Evolutionary conservation across 2,888 invertebrate genomes (phyloP).

Genomic region (Acanthosepion pharaonis): DNA sequence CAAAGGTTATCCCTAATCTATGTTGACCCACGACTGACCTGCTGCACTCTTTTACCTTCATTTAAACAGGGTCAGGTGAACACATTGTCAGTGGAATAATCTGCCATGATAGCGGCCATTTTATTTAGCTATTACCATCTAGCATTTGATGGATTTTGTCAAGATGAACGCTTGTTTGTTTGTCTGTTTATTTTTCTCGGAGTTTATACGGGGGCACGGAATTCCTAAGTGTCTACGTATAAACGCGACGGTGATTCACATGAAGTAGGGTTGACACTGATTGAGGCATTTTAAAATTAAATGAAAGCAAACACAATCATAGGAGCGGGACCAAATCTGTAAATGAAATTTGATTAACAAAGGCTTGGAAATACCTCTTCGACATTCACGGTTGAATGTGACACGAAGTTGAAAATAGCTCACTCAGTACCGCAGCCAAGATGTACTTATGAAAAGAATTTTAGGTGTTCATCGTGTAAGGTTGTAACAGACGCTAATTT

Average conservation of each 20-base stretch:
- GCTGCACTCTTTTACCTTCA: conserved; percentile 6
- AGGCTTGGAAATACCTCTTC: no score
- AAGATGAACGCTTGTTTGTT: not conserved
- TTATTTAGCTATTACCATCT: not conserved
- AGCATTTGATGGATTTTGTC: not conserved
- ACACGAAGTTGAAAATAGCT: no score
- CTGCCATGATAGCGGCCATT: no score
- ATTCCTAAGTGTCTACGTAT: not conserved
- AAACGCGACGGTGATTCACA: not conserved
- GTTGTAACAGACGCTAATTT: no score
- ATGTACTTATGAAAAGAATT: no score
- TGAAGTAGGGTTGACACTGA: not conserved
- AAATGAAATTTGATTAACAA: no score
- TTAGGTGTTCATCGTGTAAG: no score
- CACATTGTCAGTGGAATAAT: not conserved
- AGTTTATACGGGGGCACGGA: not conserved
- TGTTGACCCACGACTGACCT: not conserved
- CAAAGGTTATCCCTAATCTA: not conserved
- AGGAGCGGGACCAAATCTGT: no score
- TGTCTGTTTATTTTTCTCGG: not conserved
- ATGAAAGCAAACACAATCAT: not conserved
- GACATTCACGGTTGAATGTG: no score
- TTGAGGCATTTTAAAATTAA: not conserved
- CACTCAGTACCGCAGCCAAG: no score
- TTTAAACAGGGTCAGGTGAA: not conserved